A percentile compares a stretch with the other conserved stretches of the same genome.
Evolutionary conservation across 2,113 vertebrate genomes (phyloP).

Genomic region (Tychaedon coryphoeus): DNA sequence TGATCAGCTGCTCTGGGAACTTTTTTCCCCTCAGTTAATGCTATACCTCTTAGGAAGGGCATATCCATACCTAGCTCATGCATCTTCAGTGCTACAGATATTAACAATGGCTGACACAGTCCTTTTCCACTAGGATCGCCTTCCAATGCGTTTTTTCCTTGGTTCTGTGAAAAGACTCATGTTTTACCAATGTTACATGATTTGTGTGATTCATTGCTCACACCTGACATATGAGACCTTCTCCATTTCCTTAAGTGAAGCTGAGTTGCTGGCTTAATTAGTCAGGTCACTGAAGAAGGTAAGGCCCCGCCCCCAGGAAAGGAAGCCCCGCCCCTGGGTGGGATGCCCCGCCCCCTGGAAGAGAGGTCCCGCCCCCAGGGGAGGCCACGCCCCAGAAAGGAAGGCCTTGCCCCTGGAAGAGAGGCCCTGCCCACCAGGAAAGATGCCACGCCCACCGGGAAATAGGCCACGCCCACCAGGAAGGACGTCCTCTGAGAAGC

Average conservation of each 20-base stretch:
- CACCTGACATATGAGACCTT: neutral
- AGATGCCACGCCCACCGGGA: no score
- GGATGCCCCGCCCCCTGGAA: no score
- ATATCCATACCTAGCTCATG: neutral
- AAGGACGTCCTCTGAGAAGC: no score
- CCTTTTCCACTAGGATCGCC: neutral
- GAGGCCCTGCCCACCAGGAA: no score
- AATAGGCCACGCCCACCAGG: no score
- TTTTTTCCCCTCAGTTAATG: neutral
- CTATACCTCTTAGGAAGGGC: fast-evolving
- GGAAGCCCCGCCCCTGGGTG: no score
- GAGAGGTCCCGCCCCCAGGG: no score
- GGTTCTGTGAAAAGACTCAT: neutral
- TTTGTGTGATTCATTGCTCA: neutral
- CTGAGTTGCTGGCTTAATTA: neutral
- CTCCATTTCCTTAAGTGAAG: neutral
- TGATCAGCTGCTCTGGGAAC: neutral
- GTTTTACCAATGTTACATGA: neutral
- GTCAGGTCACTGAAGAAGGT: neutral
- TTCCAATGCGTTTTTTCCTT: neutral
- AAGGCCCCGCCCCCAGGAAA: no score
- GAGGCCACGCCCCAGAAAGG: no score
- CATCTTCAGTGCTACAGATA: neutral
- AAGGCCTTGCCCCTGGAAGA: no score
- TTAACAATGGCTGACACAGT: no score